phyloP scores from a whole-genome alignment of 2,113 vertebrate species.

The Ariopsis seemanni region DNA sequence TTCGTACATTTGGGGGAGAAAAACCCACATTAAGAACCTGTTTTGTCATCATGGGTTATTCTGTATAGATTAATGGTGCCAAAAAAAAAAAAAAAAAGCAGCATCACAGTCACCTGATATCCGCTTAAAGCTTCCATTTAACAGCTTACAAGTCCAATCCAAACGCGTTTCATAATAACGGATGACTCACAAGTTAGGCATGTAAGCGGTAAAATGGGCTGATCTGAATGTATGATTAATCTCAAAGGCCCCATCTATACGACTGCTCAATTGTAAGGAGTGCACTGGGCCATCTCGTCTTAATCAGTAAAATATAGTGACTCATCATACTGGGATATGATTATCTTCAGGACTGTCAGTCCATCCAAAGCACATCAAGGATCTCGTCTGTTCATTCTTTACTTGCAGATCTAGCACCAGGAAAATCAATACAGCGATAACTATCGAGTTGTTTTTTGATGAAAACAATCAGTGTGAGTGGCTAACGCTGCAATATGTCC shows the following conservation, averaged over 20 bases:
- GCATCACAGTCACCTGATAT: background rate
- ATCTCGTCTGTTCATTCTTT: background rate
- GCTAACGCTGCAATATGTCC: background rate
- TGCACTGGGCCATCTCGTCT: slow-evolving; percentile 1
- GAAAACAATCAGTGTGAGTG: background rate
- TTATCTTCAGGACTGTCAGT: background rate
- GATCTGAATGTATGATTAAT: slow-evolving; percentile 31
- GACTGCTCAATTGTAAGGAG: background rate
- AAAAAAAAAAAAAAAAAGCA: background rate
- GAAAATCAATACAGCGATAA: background rate
- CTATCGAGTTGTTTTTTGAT: background rate
- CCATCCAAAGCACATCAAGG: background rate
- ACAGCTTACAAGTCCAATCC: background rate
- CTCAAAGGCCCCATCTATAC: background rate
- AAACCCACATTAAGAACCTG: too few species aligned
- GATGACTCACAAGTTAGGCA: background rate
- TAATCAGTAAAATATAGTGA: slow-evolving; percentile 9
- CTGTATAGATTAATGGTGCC: background rate
- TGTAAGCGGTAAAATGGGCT: background rate
- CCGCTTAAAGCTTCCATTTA: background rate
- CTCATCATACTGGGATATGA: slow-evolving; percentile 6
- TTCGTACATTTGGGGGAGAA: background rate
- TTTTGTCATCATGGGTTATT: background rate
- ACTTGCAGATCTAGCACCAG: background rate
- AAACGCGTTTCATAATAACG: background rate